Conservation (phyloP, 2,797 vertebrate genomes). For the Cossypha niveicapilla region DNA sequence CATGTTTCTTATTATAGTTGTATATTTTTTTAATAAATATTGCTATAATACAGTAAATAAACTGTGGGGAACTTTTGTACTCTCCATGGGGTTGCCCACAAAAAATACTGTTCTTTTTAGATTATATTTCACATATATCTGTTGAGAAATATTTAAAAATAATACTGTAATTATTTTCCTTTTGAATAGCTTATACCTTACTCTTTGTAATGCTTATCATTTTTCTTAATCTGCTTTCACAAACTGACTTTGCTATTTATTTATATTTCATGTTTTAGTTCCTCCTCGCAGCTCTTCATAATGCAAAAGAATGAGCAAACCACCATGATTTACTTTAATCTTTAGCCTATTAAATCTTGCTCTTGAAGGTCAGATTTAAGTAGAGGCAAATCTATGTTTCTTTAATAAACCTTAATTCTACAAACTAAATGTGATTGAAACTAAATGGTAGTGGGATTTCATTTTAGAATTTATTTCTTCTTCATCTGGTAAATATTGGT, state of each 20-base stretch:
- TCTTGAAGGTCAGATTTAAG: constrained; percentile 65
- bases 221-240: not conserved
- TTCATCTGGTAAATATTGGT: constrained; percentile 47
- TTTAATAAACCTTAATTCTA: constrained; percentile 51
- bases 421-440: constrained; percentile 26
- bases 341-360: constrained; percentile 49
- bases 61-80: not conserved
- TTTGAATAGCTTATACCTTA: not conserved
- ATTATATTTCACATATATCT: not conserved
- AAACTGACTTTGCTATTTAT: not conserved
- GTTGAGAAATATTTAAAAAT: not conserved
- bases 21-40: not conserved
- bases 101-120: not conserved
- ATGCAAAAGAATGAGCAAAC: not conserved
- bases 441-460: constrained; percentile 17
- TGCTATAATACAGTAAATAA: not conserved
- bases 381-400: constrained; percentile 1
- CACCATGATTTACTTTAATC: constrained; percentile 3
- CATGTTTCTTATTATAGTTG: not conserved
- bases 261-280: constrained; percentile 6
- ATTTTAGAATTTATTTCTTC: constrained; percentile 27
- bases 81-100: not conserved
- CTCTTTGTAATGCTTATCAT: not conserved
- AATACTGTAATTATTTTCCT: not conserved
- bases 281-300: not conserved